Base-by-base conservation (phyloP, 2,113 vertebrate species). In the Thryonomys swinderianus region DNA sequence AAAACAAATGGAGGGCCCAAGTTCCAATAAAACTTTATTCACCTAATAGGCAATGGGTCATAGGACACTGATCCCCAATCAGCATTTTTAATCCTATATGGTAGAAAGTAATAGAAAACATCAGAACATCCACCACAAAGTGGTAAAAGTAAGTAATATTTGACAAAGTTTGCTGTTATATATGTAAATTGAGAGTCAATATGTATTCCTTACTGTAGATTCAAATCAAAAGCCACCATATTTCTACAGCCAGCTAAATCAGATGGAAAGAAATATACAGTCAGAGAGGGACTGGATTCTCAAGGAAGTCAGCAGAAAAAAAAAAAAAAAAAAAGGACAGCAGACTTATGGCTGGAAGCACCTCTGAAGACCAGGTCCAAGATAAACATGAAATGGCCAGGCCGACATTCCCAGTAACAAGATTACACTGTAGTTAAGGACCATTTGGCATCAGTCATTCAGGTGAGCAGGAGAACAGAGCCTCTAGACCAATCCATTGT, bases 11-110 rank as follows among this genome's bases (percentile, higher is more conserved):
- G 40, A 69, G 12, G 1, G 12, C 10, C 17, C 55, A 3, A 18
- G 5, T 94, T 69, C 53, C 37, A 71, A 66, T 87, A 92, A 85
- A 96, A 85, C 78, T 66, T 94, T 76, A 92, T 90, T 93, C 81
- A 93, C 45, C 64, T 57, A 92, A 84, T 34, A 20, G 42, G 23
- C 25, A 80, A 10, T 23, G 48, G 17, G 20, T 27, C 74, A 66
- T 0, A 2, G 18, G 55, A 32, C 32, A 25, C 42, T 81, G 53
- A 94, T 34, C 30, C 53, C 87, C 73, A 30, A 85, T 11, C 61
- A 79, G 18, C n/a, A 79, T 48, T 78, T 95, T 67, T 30, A 85
- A 88, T 48, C 2, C 74, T 82, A 85, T 53, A 61, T 66, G 86
- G 78, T 11, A 42, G 40, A 62, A 92, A 7, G 73, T 53, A 92